Evolutionary conservation across 2,888 invertebrate genomes (phyloP), one percentile per base, ranked within the genome.

Genomic region (Acanthosoma haemorrhoidale): DNA sequence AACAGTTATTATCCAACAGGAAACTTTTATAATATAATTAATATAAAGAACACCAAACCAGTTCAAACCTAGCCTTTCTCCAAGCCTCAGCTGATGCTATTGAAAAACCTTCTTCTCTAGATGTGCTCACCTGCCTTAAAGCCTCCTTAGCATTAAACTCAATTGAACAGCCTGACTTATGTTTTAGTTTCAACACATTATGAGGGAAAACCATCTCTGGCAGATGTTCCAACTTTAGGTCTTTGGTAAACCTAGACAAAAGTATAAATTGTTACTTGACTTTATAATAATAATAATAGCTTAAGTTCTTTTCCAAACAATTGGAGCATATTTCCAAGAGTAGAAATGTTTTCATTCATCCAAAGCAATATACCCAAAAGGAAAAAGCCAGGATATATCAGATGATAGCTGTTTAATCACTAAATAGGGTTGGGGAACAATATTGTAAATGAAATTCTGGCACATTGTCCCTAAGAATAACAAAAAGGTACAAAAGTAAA

Each of bases 171-270:
- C 92, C 90, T 78, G 82, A 83, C 68, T 81, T 82, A 79, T 95
- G 92, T 58, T 82, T 80, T 41, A 99, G 78, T 31, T 82, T 82
- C 38, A 99, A 81, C 72, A 86, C 81, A 79, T 99, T 99, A 76
- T 92, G 91, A 18, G 96, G 93, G 82, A 98, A 99, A 21, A 98
- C 92, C 98, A 99, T 99, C 78, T 99, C 99, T 4, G 99, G 99
- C 76, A 96, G 84, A 79, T 96, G 94, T n/a, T 95, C 94, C 75
- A 97, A 83, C 70, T 86, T 83, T 71, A 95, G 80, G 39, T 88
- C 84, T 75, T 84, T 85, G 68, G 85, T 86, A 78, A 88, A 94
- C 75, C 91, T 92, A 79, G 67, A 84, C n/a, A n/a, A n/a, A n/a
- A n/a, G n/a, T n/a, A n/a, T n/a, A n/a, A n/a, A n/a, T n/a, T n/a